Evolutionary conservation across 2,888 invertebrate genomes (phyloP).

Genomic region (Scaptomyza reducta): DNA sequence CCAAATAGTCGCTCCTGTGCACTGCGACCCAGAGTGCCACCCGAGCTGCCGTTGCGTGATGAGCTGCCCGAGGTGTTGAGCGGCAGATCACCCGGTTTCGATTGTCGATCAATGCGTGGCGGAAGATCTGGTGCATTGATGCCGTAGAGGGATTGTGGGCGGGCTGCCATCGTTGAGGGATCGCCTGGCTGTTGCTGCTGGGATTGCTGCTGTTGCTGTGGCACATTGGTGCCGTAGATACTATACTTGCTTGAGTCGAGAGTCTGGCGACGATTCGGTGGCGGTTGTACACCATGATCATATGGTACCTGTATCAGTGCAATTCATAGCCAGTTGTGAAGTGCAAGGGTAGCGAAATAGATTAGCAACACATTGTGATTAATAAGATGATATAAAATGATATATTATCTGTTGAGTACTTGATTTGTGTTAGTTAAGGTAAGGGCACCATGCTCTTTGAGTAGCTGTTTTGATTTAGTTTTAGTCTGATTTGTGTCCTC

Average conservation of each 20-base stretch:
- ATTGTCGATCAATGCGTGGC: constrained; percentile 91
- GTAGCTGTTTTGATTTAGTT: constrained; percentile 37
- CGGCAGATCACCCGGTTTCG: constrained; percentile 87
- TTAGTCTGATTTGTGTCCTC: constrained; percentile 82
- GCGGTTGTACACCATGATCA: constrained; percentile 80
- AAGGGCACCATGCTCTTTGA: constrained; percentile 59
- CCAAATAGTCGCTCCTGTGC: constrained; percentile 91
- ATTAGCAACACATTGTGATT: constrained; percentile 58
- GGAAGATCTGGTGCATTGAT: constrained; percentile 90
- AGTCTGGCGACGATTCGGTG: constrained; percentile 82
- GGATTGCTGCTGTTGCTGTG: constrained; percentile 57
- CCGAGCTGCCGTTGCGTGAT: constrained; percentile 85
- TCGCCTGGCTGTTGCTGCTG: constrained; percentile 80
- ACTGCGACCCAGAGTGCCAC: constrained; percentile 84
- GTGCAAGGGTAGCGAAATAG: constrained; percentile 52
- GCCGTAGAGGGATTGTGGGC: constrained; percentile 86
- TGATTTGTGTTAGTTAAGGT: constrained; percentile 43
- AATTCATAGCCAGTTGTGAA: constrained; percentile 38
- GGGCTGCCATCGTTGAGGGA: constrained; percentile 53
- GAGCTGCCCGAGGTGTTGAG: constrained; percentile 84
- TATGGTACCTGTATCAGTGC: constrained; percentile 81
- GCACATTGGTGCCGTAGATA: constrained; percentile 78
- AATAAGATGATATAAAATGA: constrained; percentile 5
- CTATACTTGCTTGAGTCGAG: constrained; percentile 81
- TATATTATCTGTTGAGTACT: constrained; percentile 9